Base-by-base conservation (phyloP, 30 jellyfish, hydroid and myxozoan genomes). In the Turritopsis dohrnii region DNA sequence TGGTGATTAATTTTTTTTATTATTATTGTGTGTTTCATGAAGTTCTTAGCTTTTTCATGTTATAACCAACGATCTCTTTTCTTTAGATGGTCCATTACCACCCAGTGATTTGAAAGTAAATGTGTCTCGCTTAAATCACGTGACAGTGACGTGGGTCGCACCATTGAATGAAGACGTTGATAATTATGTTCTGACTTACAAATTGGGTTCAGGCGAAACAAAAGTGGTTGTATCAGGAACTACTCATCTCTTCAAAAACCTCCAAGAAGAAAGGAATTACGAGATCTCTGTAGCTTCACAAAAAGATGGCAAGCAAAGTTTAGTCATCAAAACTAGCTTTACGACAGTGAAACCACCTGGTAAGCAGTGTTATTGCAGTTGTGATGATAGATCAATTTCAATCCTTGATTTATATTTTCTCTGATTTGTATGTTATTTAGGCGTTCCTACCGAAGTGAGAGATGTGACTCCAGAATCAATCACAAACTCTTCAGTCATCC, bases 221-320 rank as follows among this genome's bases (percentile, higher is more conserved):
- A 16, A 19, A 0, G 77, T 69, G 16, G 30, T 27, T 1, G 77
- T 69, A 23, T 27, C 28, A 19, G 31, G 77, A 69, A 69, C 28
- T 23, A n/a, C 16, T 7, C 30, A 69, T 27, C 16, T 7, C 0
- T n/a, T 69, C 30, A n/a, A 23, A 23, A 27, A 69, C 30, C 19
- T 69, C 0, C 31, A 69, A 69, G 77, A 69, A 27, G 7, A 69
- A 69, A 69, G 19, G 77, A 69, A n/a, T 19, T 69, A 69, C 22
- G 30, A 69, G 19, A 69, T 69, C 8, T 69, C 77, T n/a, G 28
- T 69, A 21, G 28, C 31, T 23, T 69, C 77, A n/a, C 16, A 1
- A n/a, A 69, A 69, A 19, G 77, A 69, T n/a, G 22, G 77, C 77
- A 69, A 69, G 77, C 23, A n/a, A 69, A 69, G 77, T 19, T 69